phyloP scores from a whole-genome alignment of 2,113 vertebrate genomes.

The Centropus unirufus region DNA sequence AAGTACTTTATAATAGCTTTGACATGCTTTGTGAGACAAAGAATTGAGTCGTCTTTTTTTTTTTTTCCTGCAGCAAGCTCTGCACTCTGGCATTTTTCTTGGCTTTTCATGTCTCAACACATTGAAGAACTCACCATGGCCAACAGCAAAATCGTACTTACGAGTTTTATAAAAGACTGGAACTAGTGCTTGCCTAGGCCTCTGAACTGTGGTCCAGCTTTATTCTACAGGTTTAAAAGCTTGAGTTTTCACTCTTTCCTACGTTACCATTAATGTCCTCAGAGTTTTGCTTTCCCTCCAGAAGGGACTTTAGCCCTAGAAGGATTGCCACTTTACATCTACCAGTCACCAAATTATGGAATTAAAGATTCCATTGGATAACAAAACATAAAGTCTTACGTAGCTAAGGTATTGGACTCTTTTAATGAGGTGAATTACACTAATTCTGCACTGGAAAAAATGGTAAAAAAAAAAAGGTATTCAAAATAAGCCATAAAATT shows the following conservation, averaged over 20 bases:
- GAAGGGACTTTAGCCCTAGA: neutral
- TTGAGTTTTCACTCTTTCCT: conserved; percentile 2
- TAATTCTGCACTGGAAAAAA: neutral
- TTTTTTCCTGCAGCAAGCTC: conserved; percentile 49
- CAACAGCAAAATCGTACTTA: conserved; percentile 45
- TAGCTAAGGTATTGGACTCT: neutral
- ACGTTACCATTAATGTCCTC: neutral
- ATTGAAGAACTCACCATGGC: conserved; percentile 51
- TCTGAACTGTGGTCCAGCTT: neutral
- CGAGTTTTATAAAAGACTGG: conserved; percentile 33
- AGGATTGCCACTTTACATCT: neutral
- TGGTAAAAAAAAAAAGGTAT: neutral
- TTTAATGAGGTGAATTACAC: neutral
- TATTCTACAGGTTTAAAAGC: conserved; percentile 1
- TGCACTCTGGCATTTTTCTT: conserved; percentile 59
- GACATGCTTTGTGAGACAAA: conserved; percentile 49
- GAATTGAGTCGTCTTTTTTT: conserved; percentile 35
- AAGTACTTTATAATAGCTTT: conserved; percentile 47
- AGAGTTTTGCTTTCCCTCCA: neutral
- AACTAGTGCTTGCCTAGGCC: neutral
- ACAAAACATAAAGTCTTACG: neutral
- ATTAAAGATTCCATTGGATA: neutral
- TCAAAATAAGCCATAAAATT: neutral
- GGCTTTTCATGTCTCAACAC: conserved; percentile 53
- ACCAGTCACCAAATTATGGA: neutral